Base-by-base conservation (phyloP, 2,113 vertebrate genomes). In the Aphyosemion australe region DNA sequence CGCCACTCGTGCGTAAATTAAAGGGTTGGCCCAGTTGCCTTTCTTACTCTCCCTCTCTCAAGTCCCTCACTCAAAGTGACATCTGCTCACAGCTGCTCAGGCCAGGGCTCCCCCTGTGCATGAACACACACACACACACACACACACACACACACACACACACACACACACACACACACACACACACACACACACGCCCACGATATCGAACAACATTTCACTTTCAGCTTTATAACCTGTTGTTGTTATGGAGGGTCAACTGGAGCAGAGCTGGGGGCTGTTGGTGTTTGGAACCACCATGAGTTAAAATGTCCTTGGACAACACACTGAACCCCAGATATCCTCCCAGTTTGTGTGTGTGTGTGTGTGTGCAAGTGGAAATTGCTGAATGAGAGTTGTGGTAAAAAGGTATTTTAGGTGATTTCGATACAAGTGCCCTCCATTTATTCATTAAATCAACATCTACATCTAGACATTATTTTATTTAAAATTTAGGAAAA, bases 1-100 rank as follows among this genome's bases (percentile, higher is more conserved):
- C 87, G 76, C 88, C 92, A 92, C 91, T 94, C 92, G 92, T 91
- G 93, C 92, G 92, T 91, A 91, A 93, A 93, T 93, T 90, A 92
- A 90, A 92, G 90, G 90, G 85, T 88, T 90, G 91, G 90, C 90
- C 90, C 84, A 84, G 86, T 83, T 83, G 90, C 90, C 83, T 89
- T 88, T 53, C 61, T 65, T 41, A 87, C 90, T 88, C 87, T 87
- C 91, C 90, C 90, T 87, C 86, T 84, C 85, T 88, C 86, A 90
- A 89, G 89, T 93, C 92, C 92, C 88, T 92, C 92, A 93, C 92
- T 93, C 91, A 92, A 79, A 58, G 88, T 92, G 91, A 94, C 93
- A 94, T 93, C 91, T 92, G 91, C 87, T 92, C 90, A 91, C 92
- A 93, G 90, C 90, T 93, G 92, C 91, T 84, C 63, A 86, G 90